Base-by-base conservation (phyloP, 2,113 vertebrate genomes). In the Thunnus maccoyii region DNA sequence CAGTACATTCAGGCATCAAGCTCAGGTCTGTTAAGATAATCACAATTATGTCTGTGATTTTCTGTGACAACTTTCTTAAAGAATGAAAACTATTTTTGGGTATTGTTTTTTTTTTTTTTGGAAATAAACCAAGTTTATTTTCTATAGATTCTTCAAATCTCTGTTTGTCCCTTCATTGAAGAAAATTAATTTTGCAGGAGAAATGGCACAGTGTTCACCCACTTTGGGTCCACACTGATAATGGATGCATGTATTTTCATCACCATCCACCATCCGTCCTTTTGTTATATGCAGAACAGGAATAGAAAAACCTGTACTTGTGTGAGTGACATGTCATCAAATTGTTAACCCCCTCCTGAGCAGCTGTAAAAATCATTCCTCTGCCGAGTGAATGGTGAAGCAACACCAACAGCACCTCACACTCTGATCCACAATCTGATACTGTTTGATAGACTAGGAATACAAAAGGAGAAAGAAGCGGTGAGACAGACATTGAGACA, bases 171-270 rank as follows among this genome's bases (percentile, higher is more conserved):
- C 2, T 58, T 30, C 22, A n/a, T 11, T 20, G 12, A 6, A 22
- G 25, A 63, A 50, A 44, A 27, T 3, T 4, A 41, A 41, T 61
- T 56, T 2, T 22, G 13, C 54, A 56, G 20, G 30, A 22, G 9
- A 65, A 27, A 16, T 56, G 44, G 30, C 51, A 8, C 20, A 30
- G 15, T 25, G 18, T 72, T 72, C 6, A 57, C 2, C 13, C 18
- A 27, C 13, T 48, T 54, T 30, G 5, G 5, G 32, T 66, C n/a
- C 48, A 16, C 44, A 9, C 20, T 57, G 20, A 70, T 55, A 65
- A 63, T 57, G 12, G 13, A 58, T 68, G 60, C 47, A 51, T 82
- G n/a, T n/a, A 25, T 76, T 68, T 72, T 32, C n/a, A 57, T 69
- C 27, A 48, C 13, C 3, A 47, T 48, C 11, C 41, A 13, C 2